phyloP scores from a whole-genome alignment of 1,140 invertebrate species.

The Maconellicoccus hirsutus region DNA sequence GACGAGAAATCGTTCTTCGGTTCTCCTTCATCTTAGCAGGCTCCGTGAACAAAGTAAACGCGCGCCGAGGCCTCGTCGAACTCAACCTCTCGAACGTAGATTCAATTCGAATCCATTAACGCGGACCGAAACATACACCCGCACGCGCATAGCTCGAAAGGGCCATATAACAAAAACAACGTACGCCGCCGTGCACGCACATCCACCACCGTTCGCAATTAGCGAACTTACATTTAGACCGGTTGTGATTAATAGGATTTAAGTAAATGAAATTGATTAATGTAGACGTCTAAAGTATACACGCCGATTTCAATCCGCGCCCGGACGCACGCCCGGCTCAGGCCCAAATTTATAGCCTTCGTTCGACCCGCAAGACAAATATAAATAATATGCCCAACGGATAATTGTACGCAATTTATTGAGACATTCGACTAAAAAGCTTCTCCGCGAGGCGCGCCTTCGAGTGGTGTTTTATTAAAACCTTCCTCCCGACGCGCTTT shows the following conservation, averaged over 20 bases:
- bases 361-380: slow-evolving; percentile 11
- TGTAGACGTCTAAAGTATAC: background rate
- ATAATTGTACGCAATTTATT: slow-evolving; percentile 13
- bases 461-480: no score
- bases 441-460: background rate
- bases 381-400: slow-evolving; percentile 15
- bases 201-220: slow-evolving; percentile 14
- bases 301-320: background rate
- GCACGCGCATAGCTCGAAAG: no score
- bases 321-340: background rate
- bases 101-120: slow-evolving; percentile 14
- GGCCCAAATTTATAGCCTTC: slow-evolving; percentile 8
- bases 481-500: no score
- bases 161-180: background rate
- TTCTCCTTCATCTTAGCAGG: no score
- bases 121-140: background rate
- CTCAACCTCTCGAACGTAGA: background rate
- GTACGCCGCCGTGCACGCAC: no score
- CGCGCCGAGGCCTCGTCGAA: no score
- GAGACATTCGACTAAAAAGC: background rate
- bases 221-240: slow-evolving; percentile 20
- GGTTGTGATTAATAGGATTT: slow-evolving; percentile 17
- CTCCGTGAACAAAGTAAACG: no score
- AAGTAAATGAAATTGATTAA: slow-evolving; percentile 18
- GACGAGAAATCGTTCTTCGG: no score